These are phyloP conservation scores for Pammene aurita DNA, from an alignment of 2,888 invertebrate species.

Conservation along the genomic window DNA sequence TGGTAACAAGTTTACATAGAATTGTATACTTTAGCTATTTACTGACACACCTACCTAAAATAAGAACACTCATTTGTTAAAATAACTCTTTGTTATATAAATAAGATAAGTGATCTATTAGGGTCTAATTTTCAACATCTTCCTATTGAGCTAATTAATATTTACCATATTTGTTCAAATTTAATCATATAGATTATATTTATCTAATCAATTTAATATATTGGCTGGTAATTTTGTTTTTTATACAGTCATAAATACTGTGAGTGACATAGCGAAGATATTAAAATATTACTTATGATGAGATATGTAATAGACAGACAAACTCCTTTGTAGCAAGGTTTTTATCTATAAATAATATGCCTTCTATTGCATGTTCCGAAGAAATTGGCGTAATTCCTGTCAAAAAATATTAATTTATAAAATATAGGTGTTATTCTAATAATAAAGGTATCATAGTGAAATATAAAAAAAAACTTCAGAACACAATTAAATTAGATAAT, in stretches of 20 bases:
- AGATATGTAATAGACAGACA: too few relatives aligned
- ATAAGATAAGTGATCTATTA: too few relatives aligned
- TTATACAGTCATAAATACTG: not conserved
- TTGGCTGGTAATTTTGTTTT: not conserved
- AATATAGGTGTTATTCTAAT: not conserved
- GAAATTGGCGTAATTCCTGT: constrained; percentile 1
- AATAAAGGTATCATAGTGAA: not conserved
- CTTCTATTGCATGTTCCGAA: constrained; percentile 2
- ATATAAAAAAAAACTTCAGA: not conserved
- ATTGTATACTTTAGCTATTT: too few relatives aligned
- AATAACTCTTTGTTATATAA: too few relatives aligned
- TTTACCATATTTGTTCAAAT: not conserved
- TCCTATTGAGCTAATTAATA: not conserved
- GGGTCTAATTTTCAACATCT: not conserved
- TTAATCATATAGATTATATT: not conserved
- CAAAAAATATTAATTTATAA: not conserved
- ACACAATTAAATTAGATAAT: constrained; percentile 11
- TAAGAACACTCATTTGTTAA: too few relatives aligned
- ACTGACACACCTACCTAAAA: too few relatives aligned
- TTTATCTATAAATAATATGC: constrained; percentile 10
- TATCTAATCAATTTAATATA: constrained; percentile 23
- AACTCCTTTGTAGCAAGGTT: constrained; percentile 8
- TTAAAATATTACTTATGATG: too few relatives aligned
- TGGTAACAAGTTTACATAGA: too few relatives aligned
- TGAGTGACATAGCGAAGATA: not conserved